A percentile compares a stretch with the other conserved stretches of the same genome.
Conservation (phyloP, 1,140 invertebrate genomes). For the Spodoptera litura region DNA sequence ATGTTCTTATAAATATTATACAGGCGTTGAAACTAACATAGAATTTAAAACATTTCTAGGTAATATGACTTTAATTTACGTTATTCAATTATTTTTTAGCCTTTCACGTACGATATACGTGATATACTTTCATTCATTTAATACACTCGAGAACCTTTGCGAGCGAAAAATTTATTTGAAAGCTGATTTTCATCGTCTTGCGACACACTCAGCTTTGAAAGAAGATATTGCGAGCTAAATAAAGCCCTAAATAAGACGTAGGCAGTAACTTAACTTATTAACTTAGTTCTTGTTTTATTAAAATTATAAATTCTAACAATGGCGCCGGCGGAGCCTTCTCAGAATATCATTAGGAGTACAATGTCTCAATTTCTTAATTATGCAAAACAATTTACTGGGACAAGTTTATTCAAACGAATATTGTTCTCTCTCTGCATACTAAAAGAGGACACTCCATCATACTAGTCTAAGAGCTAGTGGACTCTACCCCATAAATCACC, state of each 20-base stretch:
- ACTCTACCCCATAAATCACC: too few species aligned
- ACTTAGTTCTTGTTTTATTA: constrained; percentile 18
- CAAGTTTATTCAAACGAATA: constrained; percentile 1
- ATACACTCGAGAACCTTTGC: not conserved
- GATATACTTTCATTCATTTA: not conserved
- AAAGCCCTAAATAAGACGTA: constrained; percentile 4
- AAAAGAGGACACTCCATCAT: not conserved
- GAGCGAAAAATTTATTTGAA: not conserved
- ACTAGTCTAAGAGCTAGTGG: too few species aligned
- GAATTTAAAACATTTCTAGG: too few species aligned
- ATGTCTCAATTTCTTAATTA: constrained; percentile 26
- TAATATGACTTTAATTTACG: too few species aligned
- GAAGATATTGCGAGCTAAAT: constrained; percentile 9
- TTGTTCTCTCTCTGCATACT: not conserved
- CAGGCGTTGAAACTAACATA: too few species aligned
- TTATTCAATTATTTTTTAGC: too few species aligned
- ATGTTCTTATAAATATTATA: too few species aligned
- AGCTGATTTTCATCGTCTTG: not conserved
- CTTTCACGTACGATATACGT: not conserved
- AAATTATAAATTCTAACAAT: constrained; percentile 34
- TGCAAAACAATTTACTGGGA: constrained; percentile 1
- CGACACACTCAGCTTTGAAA: not conserved
- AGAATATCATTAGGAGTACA: constrained; percentile 21
- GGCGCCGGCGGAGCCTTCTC: not conserved
- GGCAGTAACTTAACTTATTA: not conserved